Evolutionary conservation across 1,140 invertebrate genomes (phyloP).

Genomic region (Sipha flava): DNA sequence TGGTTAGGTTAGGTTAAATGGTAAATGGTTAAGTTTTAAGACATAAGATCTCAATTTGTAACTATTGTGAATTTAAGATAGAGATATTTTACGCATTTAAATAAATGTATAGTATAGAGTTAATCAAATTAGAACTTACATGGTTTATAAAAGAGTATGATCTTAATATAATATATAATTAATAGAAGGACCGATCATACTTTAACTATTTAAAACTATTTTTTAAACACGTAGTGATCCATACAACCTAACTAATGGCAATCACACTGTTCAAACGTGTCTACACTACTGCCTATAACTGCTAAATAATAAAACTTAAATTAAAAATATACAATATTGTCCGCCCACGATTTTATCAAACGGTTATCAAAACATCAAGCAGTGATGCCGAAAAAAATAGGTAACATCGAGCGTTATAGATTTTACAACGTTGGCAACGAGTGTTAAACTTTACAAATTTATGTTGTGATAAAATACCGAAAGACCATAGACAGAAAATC

Average conservation of each 20-base stretch:
- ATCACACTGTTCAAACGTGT: neutral
- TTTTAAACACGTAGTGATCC: neutral
- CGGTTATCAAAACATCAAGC: neutral
- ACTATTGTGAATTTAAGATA: neutral
- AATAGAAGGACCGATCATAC: neutral
- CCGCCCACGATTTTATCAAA: constrained; percentile 2
- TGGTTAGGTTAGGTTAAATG: neutral
- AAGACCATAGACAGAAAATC: no score
- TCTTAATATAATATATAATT: neutral
- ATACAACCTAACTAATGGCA: neutral
- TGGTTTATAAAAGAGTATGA: neutral
- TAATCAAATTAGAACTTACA: neutral
- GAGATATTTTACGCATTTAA: no score
- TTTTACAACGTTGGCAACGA: no score
- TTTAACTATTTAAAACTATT: neutral
- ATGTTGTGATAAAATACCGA: no score
- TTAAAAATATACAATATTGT: neutral
- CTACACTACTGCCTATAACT: neutral
- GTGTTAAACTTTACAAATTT: no score
- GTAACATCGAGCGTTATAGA: no score
- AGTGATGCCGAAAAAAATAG: neutral
- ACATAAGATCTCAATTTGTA: neutral
- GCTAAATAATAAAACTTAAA: neutral
- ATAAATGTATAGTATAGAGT: neutral
- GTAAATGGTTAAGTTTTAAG: neutral